Base-by-base conservation (phyloP, 2,113 vertebrate genomes). In the Columbina picui region DNA sequence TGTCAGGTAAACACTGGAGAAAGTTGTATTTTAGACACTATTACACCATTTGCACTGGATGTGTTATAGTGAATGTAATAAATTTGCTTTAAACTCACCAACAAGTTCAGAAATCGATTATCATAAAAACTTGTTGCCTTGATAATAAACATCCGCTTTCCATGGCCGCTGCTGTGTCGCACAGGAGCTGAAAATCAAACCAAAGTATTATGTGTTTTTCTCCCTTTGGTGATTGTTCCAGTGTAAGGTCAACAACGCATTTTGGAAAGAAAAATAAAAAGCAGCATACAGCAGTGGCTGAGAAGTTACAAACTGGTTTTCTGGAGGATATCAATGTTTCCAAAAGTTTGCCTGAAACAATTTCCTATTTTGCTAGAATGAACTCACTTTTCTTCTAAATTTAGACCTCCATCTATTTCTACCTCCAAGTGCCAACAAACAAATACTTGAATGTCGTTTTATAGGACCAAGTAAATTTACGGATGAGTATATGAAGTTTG, bases 61-160 rank as follows among this genome's bases (percentile, higher is more conserved):
- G 25, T 0, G 6, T 64, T 32, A 53, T 0, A 26, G 8, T 19
- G 22, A 74, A 55, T 2, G 8, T 7, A 68, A 49, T 7, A 34
- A 4, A 16, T 29, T 38, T 34, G 13, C 1, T 36, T 84, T 87
- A 64, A 80, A 97, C 98, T 98, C 91, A 99, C 99, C 98, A 99
- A 32, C 86, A 99, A 97, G 3, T 29, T 87, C 65, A 99, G 95
- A 98, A 99, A 99, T 41, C 99, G 98, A 32, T 5, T 91, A 84
- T 99, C 99, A 61, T 99, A 99, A 96, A 95, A 99, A 21, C 95
- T 84, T 7, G 98, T 96, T 85, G 99, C 88, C 87, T 96, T 98
- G 96, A 99, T 96, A 84, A 98, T 32, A 90, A 99, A 99, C 97
- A 99, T 91, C 93, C 96, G 98, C 96, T 99, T 99, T 53, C 98